Conservation (phyloP, 2,797 vertebrate species). For the Pseudochirops cupreus region DNA sequence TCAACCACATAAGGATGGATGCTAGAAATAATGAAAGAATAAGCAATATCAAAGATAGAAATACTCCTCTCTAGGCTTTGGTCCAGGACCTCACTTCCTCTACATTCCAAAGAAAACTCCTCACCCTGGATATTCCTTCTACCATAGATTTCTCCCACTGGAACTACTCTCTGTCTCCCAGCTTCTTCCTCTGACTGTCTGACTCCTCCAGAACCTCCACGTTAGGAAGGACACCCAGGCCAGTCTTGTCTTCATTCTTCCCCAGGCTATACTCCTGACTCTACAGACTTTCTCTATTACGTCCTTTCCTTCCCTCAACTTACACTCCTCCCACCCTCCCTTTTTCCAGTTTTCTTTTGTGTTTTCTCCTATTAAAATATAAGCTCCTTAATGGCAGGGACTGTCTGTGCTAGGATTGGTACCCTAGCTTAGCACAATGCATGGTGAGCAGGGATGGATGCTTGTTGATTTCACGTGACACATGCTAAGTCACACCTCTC, state of each 20-base stretch:
- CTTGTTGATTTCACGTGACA: neutral
- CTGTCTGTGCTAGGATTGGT: neutral
- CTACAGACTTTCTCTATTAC: neutral
- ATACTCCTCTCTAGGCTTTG: neutral
- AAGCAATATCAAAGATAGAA: neutral
- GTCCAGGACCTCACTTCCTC: neutral
- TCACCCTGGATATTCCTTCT: neutral
- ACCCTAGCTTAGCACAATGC: neutral
- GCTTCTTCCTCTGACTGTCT: neutral
- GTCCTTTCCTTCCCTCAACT: neutral
- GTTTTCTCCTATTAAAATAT: neutral
- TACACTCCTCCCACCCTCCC: neutral
- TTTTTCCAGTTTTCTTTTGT: neutral
- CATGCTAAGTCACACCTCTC: neutral
- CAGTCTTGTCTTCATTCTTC: neutral
- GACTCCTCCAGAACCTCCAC: neutral
- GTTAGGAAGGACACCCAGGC: neutral
- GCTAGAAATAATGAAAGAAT: neutral
- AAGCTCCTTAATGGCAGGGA: neutral
- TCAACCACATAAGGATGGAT: neutral
- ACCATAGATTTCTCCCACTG: neutral
- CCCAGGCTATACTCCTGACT: neutral
- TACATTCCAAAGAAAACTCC: neutral
- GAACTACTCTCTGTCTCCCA: too few relatives aligned
- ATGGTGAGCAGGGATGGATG: neutral